A percentile compares a stretch with the other conserved stretches of the same genome.
phyloP scores from a whole-genome alignment of 2,113 vertebrate species.

The Gopherus flavomarginatus region DNA sequence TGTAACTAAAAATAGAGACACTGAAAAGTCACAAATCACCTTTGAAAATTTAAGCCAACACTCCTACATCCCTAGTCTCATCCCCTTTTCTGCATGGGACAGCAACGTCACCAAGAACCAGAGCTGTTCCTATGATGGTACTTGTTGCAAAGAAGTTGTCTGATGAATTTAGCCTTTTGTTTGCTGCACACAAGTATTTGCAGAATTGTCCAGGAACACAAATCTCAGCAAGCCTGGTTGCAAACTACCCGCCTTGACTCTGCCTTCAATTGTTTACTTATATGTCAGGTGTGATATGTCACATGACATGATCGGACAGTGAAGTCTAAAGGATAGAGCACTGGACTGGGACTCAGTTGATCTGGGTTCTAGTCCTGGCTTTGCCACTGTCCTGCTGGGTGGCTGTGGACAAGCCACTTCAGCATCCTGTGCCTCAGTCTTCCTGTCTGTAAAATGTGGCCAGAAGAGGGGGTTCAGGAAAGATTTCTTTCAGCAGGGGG shows the following conservation, averaged over 20 bases:
- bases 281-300: not conserved
- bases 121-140: not conserved
- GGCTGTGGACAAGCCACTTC: fast-evolving
- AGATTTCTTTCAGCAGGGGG: not conserved
- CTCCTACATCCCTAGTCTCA: not conserved
- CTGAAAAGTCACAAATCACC: not conserved
- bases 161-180: not conserved
- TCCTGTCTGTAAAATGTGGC: fast-evolving
- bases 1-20: not conserved
- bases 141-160: not conserved
- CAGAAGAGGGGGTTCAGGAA: not conserved
- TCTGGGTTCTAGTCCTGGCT: not conserved
- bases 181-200: not conserved
- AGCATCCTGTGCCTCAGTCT: fast-evolving
- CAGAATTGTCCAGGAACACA: not conserved
- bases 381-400: not conserved
- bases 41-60: not conserved
- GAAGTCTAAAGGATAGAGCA: not conserved
- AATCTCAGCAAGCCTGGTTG: fast-evolving
- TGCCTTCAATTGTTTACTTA: not conserved
- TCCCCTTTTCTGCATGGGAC: not conserved
- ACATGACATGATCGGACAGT: not conserved
- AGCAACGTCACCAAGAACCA: not conserved
- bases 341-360: not conserved
- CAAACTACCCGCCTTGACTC: not conserved